Conservation (phyloP, 2,113 vertebrate genomes). For the Crypturellus undulatus region DNA sequence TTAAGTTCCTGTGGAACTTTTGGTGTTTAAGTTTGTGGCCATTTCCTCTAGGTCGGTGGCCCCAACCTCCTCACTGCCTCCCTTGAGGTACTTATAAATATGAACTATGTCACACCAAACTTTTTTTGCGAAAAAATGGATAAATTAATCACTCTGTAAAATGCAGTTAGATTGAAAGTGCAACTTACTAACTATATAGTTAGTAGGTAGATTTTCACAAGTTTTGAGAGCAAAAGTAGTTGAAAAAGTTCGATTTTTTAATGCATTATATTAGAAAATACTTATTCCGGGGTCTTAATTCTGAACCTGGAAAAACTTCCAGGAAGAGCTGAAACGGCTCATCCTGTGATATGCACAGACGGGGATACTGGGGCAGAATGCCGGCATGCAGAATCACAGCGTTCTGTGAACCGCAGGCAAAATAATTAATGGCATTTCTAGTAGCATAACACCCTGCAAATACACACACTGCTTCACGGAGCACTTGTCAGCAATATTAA, state of each 20-base stretch:
- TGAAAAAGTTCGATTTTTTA: neutral
- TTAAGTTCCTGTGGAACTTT: too few relatives aligned
- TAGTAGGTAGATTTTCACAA: neutral
- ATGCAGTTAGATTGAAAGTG: neutral
- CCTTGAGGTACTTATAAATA: neutral
- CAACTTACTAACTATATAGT: neutral
- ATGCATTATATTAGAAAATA: neutral
- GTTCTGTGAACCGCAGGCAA: neutral
- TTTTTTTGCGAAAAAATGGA: neutral
- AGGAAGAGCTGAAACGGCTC: neutral
- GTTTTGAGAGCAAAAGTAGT: neutral
- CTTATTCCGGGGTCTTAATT: neutral
- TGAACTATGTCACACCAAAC: neutral
- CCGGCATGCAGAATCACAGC: neutral
- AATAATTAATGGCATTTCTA: constrained; percentile 57
- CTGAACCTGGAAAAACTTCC: constrained; percentile 8
- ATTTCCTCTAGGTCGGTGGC: too few relatives aligned
- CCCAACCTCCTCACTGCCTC: too few relatives aligned
- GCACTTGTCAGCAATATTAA: constrained; percentile 75
- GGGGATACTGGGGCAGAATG: neutral
- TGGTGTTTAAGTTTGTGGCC: too few relatives aligned
- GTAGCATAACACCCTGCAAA: constrained; percentile 22
- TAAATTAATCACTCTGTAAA: neutral
- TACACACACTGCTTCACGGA: neutral
- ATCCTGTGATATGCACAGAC: constrained; percentile 17